These are phyloP conservation scores for Mylabris sibirica DNA, from an alignment of 2,888 invertebrate species.

Conservation along the genomic window DNA sequence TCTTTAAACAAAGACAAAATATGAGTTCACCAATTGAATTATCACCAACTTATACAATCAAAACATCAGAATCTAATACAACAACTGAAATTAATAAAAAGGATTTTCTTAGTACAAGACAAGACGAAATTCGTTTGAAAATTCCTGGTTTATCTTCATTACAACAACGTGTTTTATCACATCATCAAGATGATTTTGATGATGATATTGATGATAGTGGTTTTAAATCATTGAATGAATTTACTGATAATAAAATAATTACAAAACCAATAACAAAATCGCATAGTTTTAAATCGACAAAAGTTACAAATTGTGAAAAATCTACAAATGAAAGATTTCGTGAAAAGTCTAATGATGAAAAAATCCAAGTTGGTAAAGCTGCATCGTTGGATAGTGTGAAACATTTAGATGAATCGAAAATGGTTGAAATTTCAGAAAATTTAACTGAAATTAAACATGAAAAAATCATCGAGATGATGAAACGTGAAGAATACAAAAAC, in stretches of 20 bases:
- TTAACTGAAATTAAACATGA: conserved; percentile 22
- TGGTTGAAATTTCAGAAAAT: conserved; percentile 20
- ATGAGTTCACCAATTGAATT: conserved; percentile 37
- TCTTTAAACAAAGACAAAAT: conserved; percentile 52
- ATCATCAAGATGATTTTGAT: conserved; percentile 32
- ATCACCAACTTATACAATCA: conserved; percentile 26
- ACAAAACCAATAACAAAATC: conserved; percentile 73
- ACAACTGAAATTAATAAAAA: conserved; percentile 28
- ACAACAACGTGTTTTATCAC: conserved; percentile 64
- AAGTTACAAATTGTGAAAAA: conserved; percentile 47
- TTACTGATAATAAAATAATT: conserved; percentile 52
- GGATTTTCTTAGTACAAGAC: conserved; percentile 36
- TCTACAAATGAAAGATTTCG: conserved; percentile 29
- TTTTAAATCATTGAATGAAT: conserved; percentile 57
- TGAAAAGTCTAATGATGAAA: background rate
- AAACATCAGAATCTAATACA: conserved; percentile 35
- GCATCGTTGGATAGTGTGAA: conserved; percentile 68
- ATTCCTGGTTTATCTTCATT: conserved; percentile 65
- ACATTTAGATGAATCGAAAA: conserved; percentile 63
- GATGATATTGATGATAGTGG: conserved; percentile 54
- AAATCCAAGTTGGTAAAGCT: conserved; percentile 49
- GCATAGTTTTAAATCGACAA: conserved; percentile 72
- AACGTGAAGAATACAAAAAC: background rate
- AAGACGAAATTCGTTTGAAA: conserved; percentile 56
- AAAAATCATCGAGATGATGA: conserved; percentile 26